Evolutionary conservation across 2,797 vertebrate genomes (phyloP).

Genomic region (Bradypodion ventrale): DNA sequence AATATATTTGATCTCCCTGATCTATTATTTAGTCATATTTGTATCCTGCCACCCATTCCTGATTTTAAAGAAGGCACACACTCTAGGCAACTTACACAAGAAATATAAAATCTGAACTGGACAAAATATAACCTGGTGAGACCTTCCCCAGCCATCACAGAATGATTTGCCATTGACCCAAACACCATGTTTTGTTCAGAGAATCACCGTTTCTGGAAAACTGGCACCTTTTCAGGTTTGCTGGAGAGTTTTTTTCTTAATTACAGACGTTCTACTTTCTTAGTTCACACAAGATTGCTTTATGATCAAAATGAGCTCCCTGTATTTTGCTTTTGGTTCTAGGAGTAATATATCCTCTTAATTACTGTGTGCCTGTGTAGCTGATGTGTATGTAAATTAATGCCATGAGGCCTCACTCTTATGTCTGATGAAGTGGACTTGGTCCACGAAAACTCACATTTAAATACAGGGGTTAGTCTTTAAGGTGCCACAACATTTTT

Average conservation of each 20-base stretch:
- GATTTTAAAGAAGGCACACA: background rate
- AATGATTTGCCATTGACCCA: background rate
- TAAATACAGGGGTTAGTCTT: no score
- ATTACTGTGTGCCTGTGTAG: no score
- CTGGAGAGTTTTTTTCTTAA: background rate
- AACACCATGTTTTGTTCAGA: background rate
- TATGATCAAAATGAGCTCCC: background rate
- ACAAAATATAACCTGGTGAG: background rate
- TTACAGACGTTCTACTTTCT: background rate
- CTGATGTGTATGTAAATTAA: no score
- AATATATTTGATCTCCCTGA: background rate
- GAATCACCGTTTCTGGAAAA: background rate
- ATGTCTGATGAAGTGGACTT: no score
- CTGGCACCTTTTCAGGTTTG: background rate
- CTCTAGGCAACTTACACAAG: background rate
- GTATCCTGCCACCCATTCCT: background rate
- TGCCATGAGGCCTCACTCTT: no score
- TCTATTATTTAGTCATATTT: background rate
- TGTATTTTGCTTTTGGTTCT: background rate
- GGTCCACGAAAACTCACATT: no score
- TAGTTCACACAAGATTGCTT: background rate
- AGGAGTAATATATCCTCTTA: background rate
- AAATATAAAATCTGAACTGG: background rate
- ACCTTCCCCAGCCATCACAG: background rate
- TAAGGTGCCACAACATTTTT: no score